phyloP scores from a whole-genome alignment of 1,140 invertebrate species.

The Panagrolaimus sp. region DNA sequence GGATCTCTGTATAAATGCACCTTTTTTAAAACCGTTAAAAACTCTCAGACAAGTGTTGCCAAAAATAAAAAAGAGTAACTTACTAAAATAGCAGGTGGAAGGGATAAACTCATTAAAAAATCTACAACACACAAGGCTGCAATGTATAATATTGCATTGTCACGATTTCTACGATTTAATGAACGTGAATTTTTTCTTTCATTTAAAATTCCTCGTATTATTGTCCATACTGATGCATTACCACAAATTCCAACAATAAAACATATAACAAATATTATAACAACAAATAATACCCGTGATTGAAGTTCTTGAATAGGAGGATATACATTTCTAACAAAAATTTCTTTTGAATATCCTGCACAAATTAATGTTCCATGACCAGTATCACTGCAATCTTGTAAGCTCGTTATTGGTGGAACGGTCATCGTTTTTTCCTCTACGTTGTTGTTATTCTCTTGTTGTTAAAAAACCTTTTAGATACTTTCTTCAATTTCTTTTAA shows the following conservation, averaged over 20 bases:
- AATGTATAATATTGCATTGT: constrained; percentile 56
- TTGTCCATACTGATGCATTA: constrained; percentile 53
- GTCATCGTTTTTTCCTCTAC: neutral
- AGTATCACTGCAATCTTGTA: constrained; percentile 24
- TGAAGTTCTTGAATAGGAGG: constrained; percentile 56
- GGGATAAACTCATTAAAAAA: constrained; percentile 52
- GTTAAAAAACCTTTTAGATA: no score
- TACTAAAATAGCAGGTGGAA: constrained; percentile 56
- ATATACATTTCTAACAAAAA: constrained; percentile 49
- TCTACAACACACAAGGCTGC: constrained; percentile 53
- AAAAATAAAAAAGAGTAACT: constrained; percentile 6
- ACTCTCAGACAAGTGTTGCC: neutral
- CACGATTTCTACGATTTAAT: constrained; percentile 22
- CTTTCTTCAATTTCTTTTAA: no score
- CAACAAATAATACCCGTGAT: constrained; percentile 49
- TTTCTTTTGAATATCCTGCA: constrained; percentile 25
- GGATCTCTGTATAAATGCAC: no score
- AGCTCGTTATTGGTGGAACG: neutral
- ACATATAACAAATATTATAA: constrained; percentile 54
- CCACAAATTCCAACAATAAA: constrained; percentile 57
- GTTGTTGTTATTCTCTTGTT: no score
- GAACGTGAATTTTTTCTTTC: constrained; percentile 32
- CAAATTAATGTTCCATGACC: constrained; percentile 24
- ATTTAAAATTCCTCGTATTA: constrained; percentile 49
- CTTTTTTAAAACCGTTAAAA: no score